These are phyloP conservation scores for Cheiracanthium punctorium DNA, from an alignment of 2,888 invertebrate genomes.

Conservation along the genomic window DNA sequence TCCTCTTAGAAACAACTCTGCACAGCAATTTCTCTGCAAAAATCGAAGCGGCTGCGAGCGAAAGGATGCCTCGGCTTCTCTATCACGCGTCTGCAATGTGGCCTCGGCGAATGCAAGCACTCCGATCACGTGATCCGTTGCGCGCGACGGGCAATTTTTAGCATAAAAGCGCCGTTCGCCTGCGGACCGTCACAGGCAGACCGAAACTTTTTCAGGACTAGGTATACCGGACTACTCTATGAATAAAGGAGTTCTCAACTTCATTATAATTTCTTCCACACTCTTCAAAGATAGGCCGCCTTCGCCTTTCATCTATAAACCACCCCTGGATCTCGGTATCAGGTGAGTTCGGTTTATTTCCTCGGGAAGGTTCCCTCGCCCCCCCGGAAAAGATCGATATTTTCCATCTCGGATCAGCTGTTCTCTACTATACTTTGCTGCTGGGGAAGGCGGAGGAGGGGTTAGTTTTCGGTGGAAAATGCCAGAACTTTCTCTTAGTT, in stretches of 20 bases:
- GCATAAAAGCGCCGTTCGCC: conserved; percentile 20
- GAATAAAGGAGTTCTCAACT: conserved; percentile 55
- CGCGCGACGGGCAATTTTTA: conserved; percentile 14
- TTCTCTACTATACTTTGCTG: background rate
- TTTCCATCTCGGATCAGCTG: background rate
- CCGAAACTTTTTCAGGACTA: conserved; percentile 7
- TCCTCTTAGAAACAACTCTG: background rate
- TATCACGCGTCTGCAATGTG: conserved; percentile 35
- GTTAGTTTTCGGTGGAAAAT: too few species aligned
- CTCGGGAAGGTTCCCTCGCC: background rate
- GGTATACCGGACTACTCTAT: conserved; percentile 47
- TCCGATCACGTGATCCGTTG: conserved; percentile 58
- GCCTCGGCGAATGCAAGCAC: conserved; percentile 41
- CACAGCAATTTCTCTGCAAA: conserved; percentile 2
- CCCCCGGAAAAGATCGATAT: background rate
- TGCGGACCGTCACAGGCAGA: conserved; percentile 9
- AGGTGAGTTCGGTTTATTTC: conserved; percentile 27
- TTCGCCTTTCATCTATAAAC: conserved; percentile 62
- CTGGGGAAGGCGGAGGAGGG: too few species aligned
- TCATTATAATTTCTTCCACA: conserved; percentile 61
- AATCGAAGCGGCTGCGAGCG: conserved; percentile 58
- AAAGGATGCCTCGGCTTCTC: background rate
- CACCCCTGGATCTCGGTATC: conserved; percentile 58
- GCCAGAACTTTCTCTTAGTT: too few species aligned
- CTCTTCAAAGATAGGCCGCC: conserved; percentile 65